Evolutionary conservation across 53 echinoderm and acorn worm genomes (phyloP).

Genomic region (Pentamera pediparva): DNA sequence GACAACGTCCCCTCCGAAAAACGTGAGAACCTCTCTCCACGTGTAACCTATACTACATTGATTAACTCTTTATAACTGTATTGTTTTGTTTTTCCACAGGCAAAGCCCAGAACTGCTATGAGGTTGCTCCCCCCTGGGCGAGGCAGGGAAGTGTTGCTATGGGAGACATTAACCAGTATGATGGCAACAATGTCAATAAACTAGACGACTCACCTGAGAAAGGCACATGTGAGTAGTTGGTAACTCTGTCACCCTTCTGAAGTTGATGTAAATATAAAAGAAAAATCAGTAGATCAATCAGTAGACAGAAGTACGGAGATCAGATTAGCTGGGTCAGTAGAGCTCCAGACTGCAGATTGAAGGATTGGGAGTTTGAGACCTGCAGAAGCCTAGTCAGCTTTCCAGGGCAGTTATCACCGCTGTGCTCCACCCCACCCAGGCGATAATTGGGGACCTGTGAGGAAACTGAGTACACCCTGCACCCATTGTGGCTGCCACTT

Average conservation of each 20-base stretch:
- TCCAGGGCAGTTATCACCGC: too few relatives aligned
- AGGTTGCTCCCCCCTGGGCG: slow-evolving; percentile 2
- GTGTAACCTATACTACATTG: not conserved
- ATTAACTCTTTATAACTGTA: not conserved
- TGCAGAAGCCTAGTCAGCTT: too few relatives aligned
- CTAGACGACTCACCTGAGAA: not conserved
- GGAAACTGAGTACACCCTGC: too few relatives aligned
- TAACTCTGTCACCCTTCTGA: not conserved
- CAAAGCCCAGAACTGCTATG: not conserved
- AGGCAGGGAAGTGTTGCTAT: not conserved
- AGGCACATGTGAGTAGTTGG: slow-evolving; percentile 5
- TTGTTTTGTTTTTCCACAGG: not conserved
- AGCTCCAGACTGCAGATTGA: too few relatives aligned
- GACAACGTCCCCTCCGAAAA: too few relatives aligned
- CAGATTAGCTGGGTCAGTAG: not conserved
- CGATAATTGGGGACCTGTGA: too few relatives aligned
- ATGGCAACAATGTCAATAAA: slow-evolving; percentile 17
- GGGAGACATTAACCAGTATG: slow-evolving; percentile 18
- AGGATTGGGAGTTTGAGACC: too few relatives aligned
- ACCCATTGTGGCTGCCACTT: too few relatives aligned
- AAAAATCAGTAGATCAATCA: not conserved
- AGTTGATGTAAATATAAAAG: not conserved
- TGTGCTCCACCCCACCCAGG: too few relatives aligned
- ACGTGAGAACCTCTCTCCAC: too few relatives aligned
- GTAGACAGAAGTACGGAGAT: not conserved